phyloP scores from a whole-genome alignment of 2,113 vertebrate genomes.

The Prinia subflava region DNA sequence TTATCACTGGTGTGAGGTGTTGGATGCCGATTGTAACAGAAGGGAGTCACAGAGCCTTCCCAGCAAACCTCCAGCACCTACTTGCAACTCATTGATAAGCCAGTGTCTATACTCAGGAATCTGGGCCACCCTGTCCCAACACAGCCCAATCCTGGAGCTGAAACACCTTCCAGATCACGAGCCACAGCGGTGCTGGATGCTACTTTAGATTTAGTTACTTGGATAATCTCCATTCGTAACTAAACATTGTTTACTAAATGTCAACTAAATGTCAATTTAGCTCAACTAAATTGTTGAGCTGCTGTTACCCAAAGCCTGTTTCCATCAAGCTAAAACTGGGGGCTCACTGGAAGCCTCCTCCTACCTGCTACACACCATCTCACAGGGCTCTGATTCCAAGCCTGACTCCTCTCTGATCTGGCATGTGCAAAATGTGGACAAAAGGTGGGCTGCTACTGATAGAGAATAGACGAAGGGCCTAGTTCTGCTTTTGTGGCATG shows the following conservation, averaged over 20 bases:
- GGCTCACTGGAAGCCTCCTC: neutral
- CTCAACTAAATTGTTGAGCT: neutral
- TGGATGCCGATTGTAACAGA: neutral
- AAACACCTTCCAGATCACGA: neutral
- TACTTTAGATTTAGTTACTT: neutral
- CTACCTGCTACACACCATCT: neutral
- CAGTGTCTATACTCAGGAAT: neutral
- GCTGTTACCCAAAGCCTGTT: neutral
- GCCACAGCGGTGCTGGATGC: neutral
- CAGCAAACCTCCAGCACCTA: neutral
- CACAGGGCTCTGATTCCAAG: neutral
- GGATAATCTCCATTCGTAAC: neutral
- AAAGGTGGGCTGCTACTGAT: neutral
- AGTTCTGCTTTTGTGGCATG: neutral
- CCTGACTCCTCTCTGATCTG: neutral
- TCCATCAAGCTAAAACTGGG: neutral
- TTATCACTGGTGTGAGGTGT: accelerated
- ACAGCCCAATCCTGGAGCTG: neutral
- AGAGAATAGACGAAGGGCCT: neutral
- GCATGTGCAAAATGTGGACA: neutral
- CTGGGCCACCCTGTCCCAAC: neutral
- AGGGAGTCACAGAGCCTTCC: neutral
- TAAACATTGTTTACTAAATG: too few relatives aligned
- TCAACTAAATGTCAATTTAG: too few relatives aligned
- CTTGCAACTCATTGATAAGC: accelerated